Conservation (phyloP, 1,140 invertebrate species). For the Orchesella cincta region DNA sequence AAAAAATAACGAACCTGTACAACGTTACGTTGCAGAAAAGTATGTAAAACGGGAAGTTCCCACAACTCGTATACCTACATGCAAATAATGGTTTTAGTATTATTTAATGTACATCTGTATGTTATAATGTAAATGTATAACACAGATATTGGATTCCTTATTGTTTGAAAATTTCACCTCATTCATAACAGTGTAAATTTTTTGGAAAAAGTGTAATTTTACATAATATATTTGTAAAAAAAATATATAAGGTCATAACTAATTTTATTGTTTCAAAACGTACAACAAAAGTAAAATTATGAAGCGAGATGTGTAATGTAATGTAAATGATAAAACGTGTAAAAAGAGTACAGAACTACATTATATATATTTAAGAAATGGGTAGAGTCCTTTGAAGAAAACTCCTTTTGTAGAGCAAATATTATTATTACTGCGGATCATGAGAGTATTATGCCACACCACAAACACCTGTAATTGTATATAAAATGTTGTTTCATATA, state of each 20-base stretch:
- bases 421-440: not conserved
- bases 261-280: not conserved
- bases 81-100: no score
- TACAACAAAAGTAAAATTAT: slow-evolving; percentile 7
- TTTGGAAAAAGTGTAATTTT: not conserved
- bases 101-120: no score
- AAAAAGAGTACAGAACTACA: not conserved
- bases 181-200: not conserved
- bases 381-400: not conserved
- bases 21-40: no score
- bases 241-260: no score
- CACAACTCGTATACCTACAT: no score
- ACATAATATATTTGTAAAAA: not conserved
- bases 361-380: not conserved
- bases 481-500: slow-evolving; percentile 24
- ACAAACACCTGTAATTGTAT: not conserved
- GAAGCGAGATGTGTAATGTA: not conserved
- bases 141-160: no score
- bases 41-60: no score
- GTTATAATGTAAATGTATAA: no score
- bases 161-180: no score
- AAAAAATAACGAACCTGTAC: no score
- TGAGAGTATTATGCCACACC: slow-evolving; percentile 11
- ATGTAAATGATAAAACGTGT: not conserved
- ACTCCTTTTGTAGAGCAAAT: not conserved